A percentile compares a stretch with the other conserved stretches of the same genome.
These are phyloP conservation scores for Tupaia tana DNA, from an alignment of 2,113 vertebrate genomes.

Conservation along the genomic window DNA sequence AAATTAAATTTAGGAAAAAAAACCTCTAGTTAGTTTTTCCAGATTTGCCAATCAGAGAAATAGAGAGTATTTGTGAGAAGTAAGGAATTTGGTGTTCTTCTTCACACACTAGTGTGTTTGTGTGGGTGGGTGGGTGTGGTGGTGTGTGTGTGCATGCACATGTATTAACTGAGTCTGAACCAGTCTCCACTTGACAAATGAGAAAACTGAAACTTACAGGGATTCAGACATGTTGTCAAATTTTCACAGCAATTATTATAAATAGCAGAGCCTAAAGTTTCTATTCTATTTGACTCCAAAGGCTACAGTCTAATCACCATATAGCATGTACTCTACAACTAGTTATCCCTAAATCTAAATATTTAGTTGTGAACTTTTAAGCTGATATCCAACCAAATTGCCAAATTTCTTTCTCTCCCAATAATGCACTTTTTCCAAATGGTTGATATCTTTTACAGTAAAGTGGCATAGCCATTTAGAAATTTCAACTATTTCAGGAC, in stretches of 20 bases:
- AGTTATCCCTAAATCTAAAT: background rate
- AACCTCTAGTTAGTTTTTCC: background rate
- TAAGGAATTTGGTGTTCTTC: background rate
- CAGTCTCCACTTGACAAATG: background rate
- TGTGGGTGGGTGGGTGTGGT: background rate
- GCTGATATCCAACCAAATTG: background rate
- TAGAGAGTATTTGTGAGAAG: background rate
- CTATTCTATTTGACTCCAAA: background rate
- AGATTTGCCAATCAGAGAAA: background rate
- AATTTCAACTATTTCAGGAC: background rate
- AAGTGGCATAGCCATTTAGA: background rate
- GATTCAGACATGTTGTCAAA: background rate
- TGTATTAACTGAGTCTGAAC: background rate
- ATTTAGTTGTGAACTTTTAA: background rate
- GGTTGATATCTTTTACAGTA: background rate
- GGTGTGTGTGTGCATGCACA: no score
- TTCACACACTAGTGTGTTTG: background rate
- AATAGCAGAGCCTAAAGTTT: background rate
- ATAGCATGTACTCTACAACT: background rate
- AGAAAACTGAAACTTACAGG: background rate
- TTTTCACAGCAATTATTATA: background rate
- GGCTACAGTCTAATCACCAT: no score
- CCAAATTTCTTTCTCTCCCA: background rate
- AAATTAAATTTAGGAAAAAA: background rate
- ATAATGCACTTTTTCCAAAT: background rate